Conservation (phyloP, 2,797 vertebrate species). For the Lutjanus campechanus region DNA sequence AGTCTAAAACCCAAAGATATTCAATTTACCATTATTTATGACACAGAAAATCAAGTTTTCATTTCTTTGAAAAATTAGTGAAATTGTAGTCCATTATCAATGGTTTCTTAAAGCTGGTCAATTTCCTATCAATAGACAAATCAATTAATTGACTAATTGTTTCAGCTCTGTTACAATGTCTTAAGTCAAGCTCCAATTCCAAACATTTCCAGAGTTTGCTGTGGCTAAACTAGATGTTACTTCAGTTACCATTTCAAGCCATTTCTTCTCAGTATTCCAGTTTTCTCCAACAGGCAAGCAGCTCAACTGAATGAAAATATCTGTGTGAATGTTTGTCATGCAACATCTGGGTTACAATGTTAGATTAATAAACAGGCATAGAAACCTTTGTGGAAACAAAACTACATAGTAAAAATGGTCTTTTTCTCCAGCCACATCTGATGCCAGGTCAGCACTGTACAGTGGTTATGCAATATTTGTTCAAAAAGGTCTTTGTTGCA, state of each 20-base stretch:
- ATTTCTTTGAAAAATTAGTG: no score
- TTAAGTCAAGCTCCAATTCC: background rate
- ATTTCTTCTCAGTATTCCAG: background rate
- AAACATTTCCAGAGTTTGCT: background rate
- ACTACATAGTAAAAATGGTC: no score
- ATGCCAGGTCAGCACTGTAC: background rate
- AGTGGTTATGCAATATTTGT: background rate
- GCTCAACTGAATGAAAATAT: background rate
- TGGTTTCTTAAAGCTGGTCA: background rate
- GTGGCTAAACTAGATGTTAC: background rate
- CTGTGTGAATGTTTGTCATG: background rate
- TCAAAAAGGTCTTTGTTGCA: background rate
- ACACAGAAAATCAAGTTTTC: no score
- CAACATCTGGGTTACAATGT: background rate
- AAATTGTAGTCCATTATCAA: no score
- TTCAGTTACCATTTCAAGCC: background rate
- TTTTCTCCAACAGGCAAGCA: background rate
- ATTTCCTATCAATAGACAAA: background rate
- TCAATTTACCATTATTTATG: no score
- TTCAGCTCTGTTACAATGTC: background rate
- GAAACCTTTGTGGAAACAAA: background rate
- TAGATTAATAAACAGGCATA: background rate
- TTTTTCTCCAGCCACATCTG: background rate
- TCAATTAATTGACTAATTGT: background rate
- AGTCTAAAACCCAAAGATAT: no score